A percentile compares a stretch with the other conserved stretches of the same genome.
phyloP scores from a whole-genome alignment of 2,113 vertebrate species.

The Athene noctua region DNA sequence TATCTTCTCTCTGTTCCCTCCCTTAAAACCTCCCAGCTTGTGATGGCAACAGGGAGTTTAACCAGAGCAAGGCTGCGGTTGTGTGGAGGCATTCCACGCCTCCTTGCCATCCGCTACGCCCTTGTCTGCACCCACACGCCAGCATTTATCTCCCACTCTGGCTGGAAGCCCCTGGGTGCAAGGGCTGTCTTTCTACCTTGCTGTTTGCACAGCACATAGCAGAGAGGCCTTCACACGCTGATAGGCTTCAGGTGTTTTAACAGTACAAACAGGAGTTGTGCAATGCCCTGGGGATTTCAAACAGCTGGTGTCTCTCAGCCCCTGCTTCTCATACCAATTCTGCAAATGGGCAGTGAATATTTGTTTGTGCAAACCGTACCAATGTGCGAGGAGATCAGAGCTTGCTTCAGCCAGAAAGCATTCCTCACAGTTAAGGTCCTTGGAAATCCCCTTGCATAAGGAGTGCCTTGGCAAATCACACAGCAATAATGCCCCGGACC shows the following conservation, averaged over 20 bases:
- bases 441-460: slow-evolving; percentile 30
- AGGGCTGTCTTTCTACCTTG: neutral
- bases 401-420: neutral
- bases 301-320: neutral
- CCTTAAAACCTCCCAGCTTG: neutral
- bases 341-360: neutral
- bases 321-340: neutral
- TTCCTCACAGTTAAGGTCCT: neutral
- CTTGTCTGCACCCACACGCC: neutral
- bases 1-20: neutral
- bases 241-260: slow-evolving; percentile 17
- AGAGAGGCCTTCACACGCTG: neutral
- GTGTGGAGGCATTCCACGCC: rapidly evolving
- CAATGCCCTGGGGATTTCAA: slow-evolving; percentile 7
- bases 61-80: neutral
- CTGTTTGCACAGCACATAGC: slow-evolving; percentile 47
- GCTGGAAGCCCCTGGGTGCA: neutral
- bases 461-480: neutral
- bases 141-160: rapidly evolving
- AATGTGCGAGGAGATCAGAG: neutral
- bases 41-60: neutral
- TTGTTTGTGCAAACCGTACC: neutral
- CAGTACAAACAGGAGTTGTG: slow-evolving; percentile 28
- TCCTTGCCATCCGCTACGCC: neutral
- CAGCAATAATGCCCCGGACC: neutral